These are phyloP conservation scores for Bettongia penicillata DNA, from an alignment of 2,113 vertebrate genomes.

Conservation along the genomic window DNA sequence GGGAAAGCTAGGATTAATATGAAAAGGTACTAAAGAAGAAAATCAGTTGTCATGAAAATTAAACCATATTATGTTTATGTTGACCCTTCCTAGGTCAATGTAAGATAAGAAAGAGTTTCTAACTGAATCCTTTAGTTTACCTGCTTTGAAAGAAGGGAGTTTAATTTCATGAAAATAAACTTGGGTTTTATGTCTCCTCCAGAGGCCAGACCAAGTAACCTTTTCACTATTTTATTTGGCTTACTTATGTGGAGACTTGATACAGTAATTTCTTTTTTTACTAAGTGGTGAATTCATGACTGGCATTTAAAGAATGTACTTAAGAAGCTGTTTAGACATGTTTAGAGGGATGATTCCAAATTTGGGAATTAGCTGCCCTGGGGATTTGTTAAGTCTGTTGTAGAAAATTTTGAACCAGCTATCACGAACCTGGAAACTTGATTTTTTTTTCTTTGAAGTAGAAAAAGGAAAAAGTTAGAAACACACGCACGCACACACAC, in stretches of 20 bases:
- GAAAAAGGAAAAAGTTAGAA: constrained; percentile 14
- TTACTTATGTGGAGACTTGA: background rate
- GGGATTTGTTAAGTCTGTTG: constrained; percentile 27
- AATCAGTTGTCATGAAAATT: constrained; percentile 47
- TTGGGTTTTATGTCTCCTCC: constrained; percentile 12
- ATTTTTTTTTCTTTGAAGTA: constrained; percentile 39
- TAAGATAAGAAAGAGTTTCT: constrained; percentile 55
- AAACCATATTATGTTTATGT: constrained; percentile 37
- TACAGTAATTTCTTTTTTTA: constrained; percentile 3
- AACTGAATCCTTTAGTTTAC: constrained; percentile 27
- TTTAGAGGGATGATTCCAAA: constrained; percentile 31
- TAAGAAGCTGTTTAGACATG: constrained; percentile 52
- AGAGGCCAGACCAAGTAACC: constrained; percentile 42
- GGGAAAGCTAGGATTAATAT: constrained; percentile 48
- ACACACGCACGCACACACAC: too few relatives aligned
- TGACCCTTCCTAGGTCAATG: constrained; percentile 20
- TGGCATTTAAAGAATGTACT: constrained; percentile 65
- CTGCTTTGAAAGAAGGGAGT: constrained; percentile 34
- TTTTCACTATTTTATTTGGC: constrained; percentile 7
- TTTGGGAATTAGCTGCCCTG: background rate
- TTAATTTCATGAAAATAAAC: constrained; percentile 8
- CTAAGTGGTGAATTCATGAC: constrained; percentile 57
- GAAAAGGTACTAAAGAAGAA: constrained; percentile 58
- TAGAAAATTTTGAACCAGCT: background rate
- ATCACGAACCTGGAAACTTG: constrained; percentile 1